Evolutionary conservation across 2,888 invertebrate species (phyloP).

Genomic region (Lycaena phlaeas): DNA sequence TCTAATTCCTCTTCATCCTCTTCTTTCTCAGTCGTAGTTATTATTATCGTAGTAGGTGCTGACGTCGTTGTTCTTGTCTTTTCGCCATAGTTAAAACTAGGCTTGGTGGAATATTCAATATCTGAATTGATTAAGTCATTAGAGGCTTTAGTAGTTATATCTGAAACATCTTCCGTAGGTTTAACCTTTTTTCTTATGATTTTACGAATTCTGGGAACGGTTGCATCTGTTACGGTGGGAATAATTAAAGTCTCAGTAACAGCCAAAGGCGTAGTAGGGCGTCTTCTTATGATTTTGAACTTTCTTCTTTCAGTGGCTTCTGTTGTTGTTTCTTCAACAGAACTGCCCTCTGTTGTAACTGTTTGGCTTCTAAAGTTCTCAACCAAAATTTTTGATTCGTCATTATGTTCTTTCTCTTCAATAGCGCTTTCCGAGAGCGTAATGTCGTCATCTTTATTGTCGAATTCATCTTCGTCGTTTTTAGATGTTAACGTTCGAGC

Average conservation of each 20-base stretch:
- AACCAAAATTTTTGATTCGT: conserved; percentile 25
- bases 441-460: conserved; percentile 52
- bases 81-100: conserved; percentile 52
- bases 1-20: conserved; percentile 27
- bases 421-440: conserved; percentile 64
- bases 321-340: conserved; percentile 34
- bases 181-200: conserved; percentile 53
- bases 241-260: conserved; percentile 26
- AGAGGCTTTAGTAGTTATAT: conserved; percentile 35
- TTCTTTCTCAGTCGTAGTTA: conserved; percentile 26
- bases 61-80: conserved; percentile 31
- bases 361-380: conserved; percentile 36
- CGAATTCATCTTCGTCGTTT: conserved; percentile 40
- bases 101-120: conserved; percentile 28
- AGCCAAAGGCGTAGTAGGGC: conserved; percentile 38
- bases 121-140: conserved; percentile 32
- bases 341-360: conserved; percentile 26
- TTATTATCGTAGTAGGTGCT: conserved; percentile 23
- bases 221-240: conserved; percentile 16
- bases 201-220: conserved; percentile 44
- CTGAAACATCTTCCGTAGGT: conserved; percentile 35
- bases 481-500: conserved; percentile 27
- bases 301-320: conserved; percentile 47
- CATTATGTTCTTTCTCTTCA: conserved; percentile 59
- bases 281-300: conserved; percentile 47